A percentile compares a stretch with the other conserved stretches of the same genome.
Conservation (phyloP, 2,113 vertebrate genomes). For the Phycodurus eques region DNA sequence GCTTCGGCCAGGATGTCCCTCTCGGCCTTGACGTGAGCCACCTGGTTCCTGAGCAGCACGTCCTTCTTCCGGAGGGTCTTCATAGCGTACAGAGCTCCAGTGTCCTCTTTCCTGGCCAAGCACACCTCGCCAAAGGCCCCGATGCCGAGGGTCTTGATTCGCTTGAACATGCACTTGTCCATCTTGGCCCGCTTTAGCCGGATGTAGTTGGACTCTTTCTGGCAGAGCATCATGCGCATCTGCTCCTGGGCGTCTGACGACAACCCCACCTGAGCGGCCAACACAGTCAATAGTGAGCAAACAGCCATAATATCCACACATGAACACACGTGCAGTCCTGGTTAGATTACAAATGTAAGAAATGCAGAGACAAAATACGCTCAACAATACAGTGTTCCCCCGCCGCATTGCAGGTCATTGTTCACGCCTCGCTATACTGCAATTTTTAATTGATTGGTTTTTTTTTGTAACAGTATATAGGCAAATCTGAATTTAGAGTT, state of each 20-base stretch:
- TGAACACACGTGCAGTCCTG: background rate
- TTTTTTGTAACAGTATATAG: no score
- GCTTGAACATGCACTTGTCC: slow-evolving; percentile 98
- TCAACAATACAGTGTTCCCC: background rate
- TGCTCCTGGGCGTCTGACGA: slow-evolving; percentile 95
- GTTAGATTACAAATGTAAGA: slow-evolving; percentile 24
- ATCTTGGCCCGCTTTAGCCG: slow-evolving; percentile 97
- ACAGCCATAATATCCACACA: background rate
- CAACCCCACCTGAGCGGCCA: slow-evolving; percentile 83
- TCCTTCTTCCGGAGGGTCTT: slow-evolving; percentile 99
- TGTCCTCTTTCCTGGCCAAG: slow-evolving; percentile 94
- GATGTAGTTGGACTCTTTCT: slow-evolving; percentile 99
- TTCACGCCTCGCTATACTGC: no score
- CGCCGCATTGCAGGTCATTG: background rate
- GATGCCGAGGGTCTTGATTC: slow-evolving; percentile 95
- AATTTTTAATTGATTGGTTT: no score
- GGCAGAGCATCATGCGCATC: slow-evolving; percentile 98
- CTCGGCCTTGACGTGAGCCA: slow-evolving; percentile 97
- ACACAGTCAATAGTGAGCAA: background rate
- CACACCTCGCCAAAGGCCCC: slow-evolving; percentile 98
- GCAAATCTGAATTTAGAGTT: no score
- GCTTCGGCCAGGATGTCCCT: slow-evolving; percentile 96
- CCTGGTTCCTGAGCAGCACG: slow-evolving; percentile 94
- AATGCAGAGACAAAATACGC: background rate
- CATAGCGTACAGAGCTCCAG: slow-evolving; percentile 94